These are phyloP conservation scores for Lepidocyrtoides sp. DNA, from an alignment of 2,888 invertebrate genomes.

Conservation along the genomic window DNA sequence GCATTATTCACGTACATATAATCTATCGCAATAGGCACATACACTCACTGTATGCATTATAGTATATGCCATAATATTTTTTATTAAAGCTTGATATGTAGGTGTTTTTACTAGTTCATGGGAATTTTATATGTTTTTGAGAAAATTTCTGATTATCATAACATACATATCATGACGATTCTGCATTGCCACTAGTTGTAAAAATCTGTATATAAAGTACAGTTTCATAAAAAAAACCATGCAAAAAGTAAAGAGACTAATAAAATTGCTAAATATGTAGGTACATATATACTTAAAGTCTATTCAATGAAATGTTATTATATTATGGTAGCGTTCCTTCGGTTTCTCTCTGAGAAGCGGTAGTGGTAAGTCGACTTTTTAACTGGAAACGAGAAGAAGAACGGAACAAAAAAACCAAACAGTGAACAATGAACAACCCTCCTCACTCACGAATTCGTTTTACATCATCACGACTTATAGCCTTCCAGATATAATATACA, in stretches of 20 bases:
- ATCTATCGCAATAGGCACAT: too few relatives aligned
- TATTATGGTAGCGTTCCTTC: slow-evolving; percentile 1
- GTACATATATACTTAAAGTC: background rate
- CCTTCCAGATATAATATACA: slow-evolving; percentile 9
- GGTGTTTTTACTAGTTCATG: background rate
- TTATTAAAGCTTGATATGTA: too few relatives aligned
- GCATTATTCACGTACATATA: background rate
- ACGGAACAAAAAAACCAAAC: slow-evolving; percentile 1
- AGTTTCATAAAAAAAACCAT: too few relatives aligned
- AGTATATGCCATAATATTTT: background rate
- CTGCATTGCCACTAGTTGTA: background rate
- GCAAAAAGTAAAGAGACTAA: too few relatives aligned
- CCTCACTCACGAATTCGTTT: background rate
- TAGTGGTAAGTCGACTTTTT: background rate
- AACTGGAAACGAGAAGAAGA: background rate
- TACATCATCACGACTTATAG: slow-evolving; percentile 8
- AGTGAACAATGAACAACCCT: background rate
- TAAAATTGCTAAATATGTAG: too few relatives aligned
- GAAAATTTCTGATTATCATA: slow-evolving; percentile 3
- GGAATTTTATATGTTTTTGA: background rate
- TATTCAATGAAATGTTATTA: background rate
- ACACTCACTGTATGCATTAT: background rate
- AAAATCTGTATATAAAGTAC: too few relatives aligned
- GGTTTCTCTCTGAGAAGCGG: background rate
- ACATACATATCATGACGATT: slow-evolving; percentile 15